These are phyloP conservation scores for Capromys pilorides DNA, from an alignment of 2,797 vertebrate species.

Conservation along the genomic window DNA sequence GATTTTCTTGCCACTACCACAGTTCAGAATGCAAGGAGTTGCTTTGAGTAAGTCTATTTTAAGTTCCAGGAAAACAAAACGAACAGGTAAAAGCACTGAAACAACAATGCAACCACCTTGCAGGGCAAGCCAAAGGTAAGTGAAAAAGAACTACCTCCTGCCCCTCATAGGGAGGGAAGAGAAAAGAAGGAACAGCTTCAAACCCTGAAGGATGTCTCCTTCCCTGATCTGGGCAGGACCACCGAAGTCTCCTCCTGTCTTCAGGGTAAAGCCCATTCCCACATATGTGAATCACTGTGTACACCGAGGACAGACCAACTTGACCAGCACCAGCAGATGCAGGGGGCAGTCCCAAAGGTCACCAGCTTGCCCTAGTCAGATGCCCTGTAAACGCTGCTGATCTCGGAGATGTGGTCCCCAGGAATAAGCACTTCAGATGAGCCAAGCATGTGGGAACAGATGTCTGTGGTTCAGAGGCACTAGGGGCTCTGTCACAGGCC, in stretches of 20 bases:
- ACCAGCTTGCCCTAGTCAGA: no score
- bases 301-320: background rate
- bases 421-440: background rate
- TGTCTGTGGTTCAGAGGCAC: background rate
- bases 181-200: no score
- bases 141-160: no score
- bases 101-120: background rate
- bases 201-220: background rate
- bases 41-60: constrained; percentile 6
- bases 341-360: background rate
- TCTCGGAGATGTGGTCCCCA: background rate
- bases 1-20: constrained; percentile 40
- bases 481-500: background rate
- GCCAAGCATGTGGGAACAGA: background rate
- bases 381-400: background rate
- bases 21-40: constrained; percentile 45
- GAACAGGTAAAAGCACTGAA: background rate
- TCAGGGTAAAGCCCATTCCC: background rate
- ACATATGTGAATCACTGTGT: background rate
- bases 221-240: no score
- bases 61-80: background rate
- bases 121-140: background rate
- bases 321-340: rapidly evolving
- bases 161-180: no score
- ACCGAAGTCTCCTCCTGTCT: no score